Conservation (phyloP, 2,888 invertebrate species). For the Caenorhabditis sinica region DNA sequence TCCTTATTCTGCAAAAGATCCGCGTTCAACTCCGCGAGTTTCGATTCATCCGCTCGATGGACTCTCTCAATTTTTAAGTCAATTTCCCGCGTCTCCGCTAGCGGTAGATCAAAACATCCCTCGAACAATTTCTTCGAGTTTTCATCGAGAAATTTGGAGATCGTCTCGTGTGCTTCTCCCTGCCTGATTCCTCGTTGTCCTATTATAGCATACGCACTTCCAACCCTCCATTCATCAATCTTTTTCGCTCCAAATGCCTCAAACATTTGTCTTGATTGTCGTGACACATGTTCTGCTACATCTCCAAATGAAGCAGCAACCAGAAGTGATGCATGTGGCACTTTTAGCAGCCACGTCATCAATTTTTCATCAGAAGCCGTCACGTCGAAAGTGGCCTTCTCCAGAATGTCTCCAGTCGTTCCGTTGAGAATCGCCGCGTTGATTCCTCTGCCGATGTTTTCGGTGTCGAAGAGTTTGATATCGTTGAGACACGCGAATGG, state of each 20-base stretch:
- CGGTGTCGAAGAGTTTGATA: constrained; percentile 67
- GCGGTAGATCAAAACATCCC: constrained; percentile 73
- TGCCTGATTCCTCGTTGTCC: constrained; percentile 72
- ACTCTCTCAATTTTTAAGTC: constrained; percentile 47
- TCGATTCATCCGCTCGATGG: constrained; percentile 69
- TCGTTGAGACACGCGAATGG: constrained; percentile 77
- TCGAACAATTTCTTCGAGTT: constrained; percentile 47
- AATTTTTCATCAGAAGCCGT: constrained; percentile 73
- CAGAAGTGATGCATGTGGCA: constrained; percentile 60
- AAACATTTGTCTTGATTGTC: constrained; percentile 70
- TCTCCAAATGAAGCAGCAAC: constrained; percentile 76
- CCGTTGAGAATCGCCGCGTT: constrained; percentile 86
- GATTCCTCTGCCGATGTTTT: constrained; percentile 84
- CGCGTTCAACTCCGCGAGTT: constrained; percentile 68
- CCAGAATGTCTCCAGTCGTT: constrained; percentile 84
- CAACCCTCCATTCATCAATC: constrained; percentile 69
- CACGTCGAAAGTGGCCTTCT: constrained; percentile 70
- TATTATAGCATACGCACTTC: constrained; percentile 69
- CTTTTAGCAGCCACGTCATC: constrained; percentile 69
- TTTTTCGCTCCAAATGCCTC: constrained; percentile 66
- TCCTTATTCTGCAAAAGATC: constrained; percentile 36
- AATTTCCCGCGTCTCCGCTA: constrained; percentile 68
- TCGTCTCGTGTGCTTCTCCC: constrained; percentile 70
- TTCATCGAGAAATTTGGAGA: constrained; percentile 35
- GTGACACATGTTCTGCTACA: constrained; percentile 73